Evolutionary conservation across 2,888 invertebrate genomes (phyloP).

Genomic region (Strigamia transsilvanica): DNA sequence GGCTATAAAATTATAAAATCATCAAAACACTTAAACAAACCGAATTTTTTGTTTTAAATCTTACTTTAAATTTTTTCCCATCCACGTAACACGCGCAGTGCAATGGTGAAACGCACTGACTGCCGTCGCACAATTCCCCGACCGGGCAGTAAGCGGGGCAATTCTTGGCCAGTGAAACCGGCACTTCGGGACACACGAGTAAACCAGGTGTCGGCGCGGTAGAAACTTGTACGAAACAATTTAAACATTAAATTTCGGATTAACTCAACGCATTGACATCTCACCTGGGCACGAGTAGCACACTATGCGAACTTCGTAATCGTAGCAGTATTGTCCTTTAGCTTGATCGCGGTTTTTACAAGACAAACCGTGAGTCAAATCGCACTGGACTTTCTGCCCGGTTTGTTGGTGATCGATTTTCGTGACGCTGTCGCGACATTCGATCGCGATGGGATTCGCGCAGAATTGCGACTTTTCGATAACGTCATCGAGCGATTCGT

Average conservation of each 20-base stretch:
- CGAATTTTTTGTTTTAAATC: constrained; percentile 10
- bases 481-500: constrained; percentile 60
- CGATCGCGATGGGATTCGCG: constrained; percentile 58
- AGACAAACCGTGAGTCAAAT: constrained; percentile 53
- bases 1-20: constrained; percentile 53
- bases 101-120: constrained; percentile 73
- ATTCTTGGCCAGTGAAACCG: constrained; percentile 60
- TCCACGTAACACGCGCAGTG: constrained; percentile 76
- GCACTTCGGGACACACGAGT: constrained; percentile 61
- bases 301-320: constrained; percentile 62
- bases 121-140: constrained; percentile 77
- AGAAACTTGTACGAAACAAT: constrained; percentile 29
- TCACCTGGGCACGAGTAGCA: constrained; percentile 59
- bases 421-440: constrained; percentile 55
- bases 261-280: neutral
- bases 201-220: constrained; percentile 56
- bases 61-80: constrained; percentile 58
- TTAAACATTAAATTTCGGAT: constrained; percentile 12
- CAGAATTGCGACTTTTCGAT: constrained; percentile 59
- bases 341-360: constrained; percentile 53
- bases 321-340: constrained; percentile 58
- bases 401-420: constrained; percentile 25
- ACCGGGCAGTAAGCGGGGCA: constrained; percentile 66
- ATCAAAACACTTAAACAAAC: neutral
- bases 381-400: constrained; percentile 55